Evolutionary conservation across 2,113 vertebrate species (phyloP).

Genomic region (Dasyurus viverrinus): DNA sequence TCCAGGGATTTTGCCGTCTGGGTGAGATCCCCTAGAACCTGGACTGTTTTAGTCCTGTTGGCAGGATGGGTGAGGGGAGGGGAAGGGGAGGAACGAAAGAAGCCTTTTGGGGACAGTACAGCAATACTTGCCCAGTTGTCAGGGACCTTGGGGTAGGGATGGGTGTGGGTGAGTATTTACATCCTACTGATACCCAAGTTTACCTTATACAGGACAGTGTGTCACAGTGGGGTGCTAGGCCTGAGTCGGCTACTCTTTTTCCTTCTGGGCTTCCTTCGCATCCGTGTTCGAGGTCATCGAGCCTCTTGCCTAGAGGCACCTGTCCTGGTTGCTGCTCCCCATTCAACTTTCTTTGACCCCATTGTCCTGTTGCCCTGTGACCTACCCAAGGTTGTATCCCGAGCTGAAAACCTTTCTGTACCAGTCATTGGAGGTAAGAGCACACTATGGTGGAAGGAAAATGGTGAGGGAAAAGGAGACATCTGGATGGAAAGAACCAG

Average conservation of each 20-base stretch:
- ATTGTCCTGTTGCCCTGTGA: constrained; percentile 85
- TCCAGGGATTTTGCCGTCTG: not conserved
- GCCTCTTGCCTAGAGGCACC: constrained; percentile 89
- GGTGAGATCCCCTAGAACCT: not conserved
- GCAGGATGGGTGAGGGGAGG: not conserved
- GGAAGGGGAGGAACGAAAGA: not conserved
- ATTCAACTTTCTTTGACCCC: constrained; percentile 92
- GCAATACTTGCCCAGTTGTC: not conserved
- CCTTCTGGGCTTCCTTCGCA: constrained; percentile 88
- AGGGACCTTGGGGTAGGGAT: not conserved
- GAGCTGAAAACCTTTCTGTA: constrained; percentile 89
- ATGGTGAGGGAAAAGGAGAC: not conserved
- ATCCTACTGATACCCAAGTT: constrained; percentile 55
- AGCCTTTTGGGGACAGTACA: not conserved
- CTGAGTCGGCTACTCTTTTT: constrained; percentile 90
- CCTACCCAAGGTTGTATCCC: constrained; percentile 90
- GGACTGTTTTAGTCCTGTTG: not conserved
- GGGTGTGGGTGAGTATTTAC: not conserved
- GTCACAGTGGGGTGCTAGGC: constrained; percentile 80
- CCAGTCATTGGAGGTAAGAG: constrained; percentile 92
- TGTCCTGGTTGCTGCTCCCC: constrained; percentile 90
- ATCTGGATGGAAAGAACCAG: not conserved
- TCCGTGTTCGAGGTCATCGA: constrained; percentile 88
- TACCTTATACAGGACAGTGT: constrained; percentile 78
- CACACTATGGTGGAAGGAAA: not conserved